Evolutionary conservation across 2,113 vertebrate genomes (phyloP), one percentile per base, ranked within the genome.

Genomic region (Xiphophorus hellerii): DNA sequence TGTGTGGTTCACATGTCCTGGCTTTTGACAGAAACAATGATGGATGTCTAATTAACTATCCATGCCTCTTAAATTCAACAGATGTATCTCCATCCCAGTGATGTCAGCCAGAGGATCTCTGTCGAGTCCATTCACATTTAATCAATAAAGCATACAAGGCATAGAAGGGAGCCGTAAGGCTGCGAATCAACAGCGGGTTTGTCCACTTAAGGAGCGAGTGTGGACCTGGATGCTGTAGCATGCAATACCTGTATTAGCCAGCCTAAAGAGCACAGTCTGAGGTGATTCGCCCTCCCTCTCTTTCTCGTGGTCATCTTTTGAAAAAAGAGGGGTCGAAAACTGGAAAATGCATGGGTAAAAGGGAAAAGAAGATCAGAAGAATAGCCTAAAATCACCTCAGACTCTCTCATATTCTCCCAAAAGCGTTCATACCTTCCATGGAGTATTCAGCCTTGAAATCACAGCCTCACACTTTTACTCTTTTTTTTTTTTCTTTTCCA

Each of bases 241-340:
- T 84, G 83, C 88, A 80, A 85, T 83, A 76, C 75, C 66, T 87
- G 82, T 74, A 81, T 89, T 83, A 89, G 60, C 77, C 54, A 67
- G 44, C 78, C 65, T 71, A 73, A 81, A 84, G 73, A 78, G 74
- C 25, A 1, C 73, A 29, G 37, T 44, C 48, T 73, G 81, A 61
- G 84, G 82, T 84, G 71, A 86, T 79, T 89, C 74, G 62, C 74
- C 9, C 48, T 79, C 84, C 83, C 77, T n/a, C 80, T 91, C 74
- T 75, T 87, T 76, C 69, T 74, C 22, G 63, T 83, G 80, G 74
- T 63, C 75, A 69, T 66, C 80, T 83, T 81, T 79, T 60, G 85
- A 84, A 83, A 74, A 66, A 11, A 15, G 39, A 62, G 12, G 69
- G 35, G 60, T 54, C 15, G 71, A 63, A 77, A 74, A 2, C 58